Conservation (phyloP, 1,140 invertebrate species). For the Drosophila novamexicana region DNA sequence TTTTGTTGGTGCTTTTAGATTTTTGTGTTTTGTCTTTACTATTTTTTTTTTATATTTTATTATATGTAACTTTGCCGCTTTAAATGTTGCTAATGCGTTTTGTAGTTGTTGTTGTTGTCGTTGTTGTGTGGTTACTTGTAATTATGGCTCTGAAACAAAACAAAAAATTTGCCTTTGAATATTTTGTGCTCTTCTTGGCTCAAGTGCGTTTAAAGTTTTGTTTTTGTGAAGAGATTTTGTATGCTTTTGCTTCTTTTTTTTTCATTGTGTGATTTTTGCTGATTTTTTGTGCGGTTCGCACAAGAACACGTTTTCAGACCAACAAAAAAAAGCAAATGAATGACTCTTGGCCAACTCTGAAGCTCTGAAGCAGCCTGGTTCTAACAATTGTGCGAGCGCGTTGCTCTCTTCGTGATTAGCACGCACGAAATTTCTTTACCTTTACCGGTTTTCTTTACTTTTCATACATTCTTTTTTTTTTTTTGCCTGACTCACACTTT, state of each 20-base stretch:
- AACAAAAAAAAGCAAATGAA: conserved; percentile 13
- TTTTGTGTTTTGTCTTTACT: conserved; percentile 22
- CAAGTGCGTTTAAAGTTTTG: conserved; percentile 28
- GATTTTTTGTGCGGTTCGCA: conserved; percentile 25
- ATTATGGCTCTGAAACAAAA: conserved; percentile 74
- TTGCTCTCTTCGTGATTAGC: conserved; percentile 57
- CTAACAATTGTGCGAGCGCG: conserved; percentile 26
- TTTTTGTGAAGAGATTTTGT: conserved; percentile 1
- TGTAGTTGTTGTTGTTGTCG: conserved; percentile 29
- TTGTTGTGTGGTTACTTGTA: conserved; percentile 61
- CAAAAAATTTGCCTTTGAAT: conserved; percentile 61
- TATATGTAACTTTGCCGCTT: conserved; percentile 35
- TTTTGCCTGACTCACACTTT: conserved; percentile 37
- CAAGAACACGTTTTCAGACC: conserved; percentile 60
- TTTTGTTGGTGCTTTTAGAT: conserved; percentile 21
- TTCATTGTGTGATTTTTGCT: conserved; percentile 8
- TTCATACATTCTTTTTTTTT: conserved; percentile 19
- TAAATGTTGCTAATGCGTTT: conserved; percentile 42
- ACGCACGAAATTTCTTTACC: conserved; percentile 73
- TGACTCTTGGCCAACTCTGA: conserved; percentile 29
- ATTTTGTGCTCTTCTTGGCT: conserved; percentile 58
- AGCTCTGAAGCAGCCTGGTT: conserved; percentile 16
- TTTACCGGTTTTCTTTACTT: conserved; percentile 70
- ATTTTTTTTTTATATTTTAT: conserved; percentile 29
- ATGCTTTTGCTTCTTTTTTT: conserved; percentile 17